Evolutionary conservation across 2,797 vertebrate species (phyloP).

Genomic region (Neostethus bicornis): DNA sequence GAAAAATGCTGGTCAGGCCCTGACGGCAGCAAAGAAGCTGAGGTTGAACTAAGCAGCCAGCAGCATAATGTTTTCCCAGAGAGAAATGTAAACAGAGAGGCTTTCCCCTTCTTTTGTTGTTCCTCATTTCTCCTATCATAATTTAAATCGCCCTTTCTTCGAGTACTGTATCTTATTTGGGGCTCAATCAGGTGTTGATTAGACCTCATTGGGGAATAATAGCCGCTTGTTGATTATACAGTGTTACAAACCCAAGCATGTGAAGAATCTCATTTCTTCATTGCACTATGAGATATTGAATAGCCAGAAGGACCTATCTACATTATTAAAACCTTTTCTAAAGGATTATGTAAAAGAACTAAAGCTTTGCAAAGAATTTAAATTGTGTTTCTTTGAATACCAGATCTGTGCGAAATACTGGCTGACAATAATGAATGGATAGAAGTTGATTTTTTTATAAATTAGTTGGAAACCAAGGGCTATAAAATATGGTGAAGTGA

Average conservation of each 20-base stretch:
- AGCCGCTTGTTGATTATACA: constrained; percentile 52
- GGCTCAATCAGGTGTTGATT: constrained; percentile 64
- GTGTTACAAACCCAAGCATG: constrained; percentile 59
- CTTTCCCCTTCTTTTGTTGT: constrained; percentile 38
- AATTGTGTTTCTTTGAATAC: constrained; percentile 2
- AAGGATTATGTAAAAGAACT: constrained; percentile 13
- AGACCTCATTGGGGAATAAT: constrained; percentile 55
- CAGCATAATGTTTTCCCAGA: constrained; percentile 49
- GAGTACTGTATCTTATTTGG: constrained; percentile 49
- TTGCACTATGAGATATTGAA: constrained; percentile 41
- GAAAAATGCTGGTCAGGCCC: constrained; percentile 69
- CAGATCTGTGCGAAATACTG: background rate
- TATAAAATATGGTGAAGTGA: background rate
- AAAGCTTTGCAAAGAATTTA: background rate
- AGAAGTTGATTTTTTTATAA: background rate
- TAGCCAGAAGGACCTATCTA: constrained; percentile 27
- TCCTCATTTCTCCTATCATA: constrained; percentile 11
- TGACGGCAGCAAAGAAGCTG: constrained; percentile 54
- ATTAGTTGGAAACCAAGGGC: no score
- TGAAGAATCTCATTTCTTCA: constrained; percentile 57
- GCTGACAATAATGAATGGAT: background rate
- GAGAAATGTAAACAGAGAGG: constrained; percentile 46
- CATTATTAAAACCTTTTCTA: constrained; percentile 20
- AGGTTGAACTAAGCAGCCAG: constrained; percentile 55
- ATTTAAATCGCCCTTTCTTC: constrained; percentile 29